Evolutionary conservation across 2,888 invertebrate species (phyloP), one percentile per base, ranked within the genome.

Genomic region (Clepsis dumicolana): DNA sequence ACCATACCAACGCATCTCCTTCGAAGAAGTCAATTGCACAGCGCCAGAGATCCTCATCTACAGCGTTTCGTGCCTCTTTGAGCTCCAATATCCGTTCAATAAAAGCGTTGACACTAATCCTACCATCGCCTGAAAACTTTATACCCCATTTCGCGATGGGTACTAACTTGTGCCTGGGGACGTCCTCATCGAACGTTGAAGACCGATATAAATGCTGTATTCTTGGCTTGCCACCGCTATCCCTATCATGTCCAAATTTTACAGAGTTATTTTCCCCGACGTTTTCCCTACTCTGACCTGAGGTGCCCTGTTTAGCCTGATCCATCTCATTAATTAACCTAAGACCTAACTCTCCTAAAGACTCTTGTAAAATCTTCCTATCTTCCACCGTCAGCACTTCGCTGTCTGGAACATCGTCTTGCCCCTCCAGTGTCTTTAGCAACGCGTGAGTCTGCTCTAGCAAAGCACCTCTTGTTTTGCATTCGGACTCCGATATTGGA

Each of bases 21-120:
- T 53, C 53, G 14, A 53, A 53, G n/a, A 53, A 53, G 7, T 53
- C 53, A 27, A 53, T 53, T 1, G 53, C 53, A n/a, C 14, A 53
- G 2, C 53, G 53, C 53, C 53, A 53, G 5, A 53, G 16, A 16
- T 53, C 53, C 0, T n/a, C 4, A 16, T 53, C 29, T 4, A 14
- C 1, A 14, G 53, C 53, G n/a, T 53, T 53, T n/a, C 53, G 25
- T 0, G 54, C 54, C 18, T 54, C 54, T 8, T 54, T 54, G 2
- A 52, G n/a, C 25, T 52, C 52, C 3, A 7, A 10, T 0, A 52
- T 14, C n/a, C 52, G 10, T 24, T 52, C 52, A 2, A 52, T 3
- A 4, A 52, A 52, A 4, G 56, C 35, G 35, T 57, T 35, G 4
- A 57, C 14, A 16, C 56, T 57, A 21, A 35, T 24, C 4, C 35